These are phyloP conservation scores for Ptilorrhoa leucosticta DNA, from an alignment of 2,113 vertebrate species.

Conservation along the genomic window DNA sequence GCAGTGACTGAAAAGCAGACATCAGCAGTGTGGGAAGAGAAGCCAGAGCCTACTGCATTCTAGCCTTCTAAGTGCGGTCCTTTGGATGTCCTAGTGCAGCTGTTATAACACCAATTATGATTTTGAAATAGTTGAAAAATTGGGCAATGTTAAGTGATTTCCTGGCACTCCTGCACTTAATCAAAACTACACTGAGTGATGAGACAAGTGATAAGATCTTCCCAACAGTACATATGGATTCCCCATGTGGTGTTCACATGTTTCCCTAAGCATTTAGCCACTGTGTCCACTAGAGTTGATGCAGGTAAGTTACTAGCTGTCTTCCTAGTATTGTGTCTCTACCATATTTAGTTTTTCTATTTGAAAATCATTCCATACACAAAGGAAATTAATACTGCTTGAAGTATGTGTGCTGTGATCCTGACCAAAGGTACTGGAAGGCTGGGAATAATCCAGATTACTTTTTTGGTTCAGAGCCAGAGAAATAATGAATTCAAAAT, in stretches of 20 bases:
- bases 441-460: not conserved
- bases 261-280: not conserved
- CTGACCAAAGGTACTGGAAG: not conserved
- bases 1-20: not conserved
- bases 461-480: not conserved
- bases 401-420: not conserved
- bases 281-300: not conserved
- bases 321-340: not conserved
- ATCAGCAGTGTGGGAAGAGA: not conserved
- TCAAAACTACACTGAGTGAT: not conserved
- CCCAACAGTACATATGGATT: accelerated
- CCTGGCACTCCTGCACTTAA: not conserved
- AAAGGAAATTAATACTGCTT: not conserved
- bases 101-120: not conserved
- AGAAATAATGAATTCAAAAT: not conserved
- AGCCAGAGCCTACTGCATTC: not conserved
- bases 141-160: not conserved
- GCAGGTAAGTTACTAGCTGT: not conserved
- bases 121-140: not conserved
- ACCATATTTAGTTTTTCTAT: not conserved
- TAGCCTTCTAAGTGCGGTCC: not conserved
- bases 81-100: not conserved
- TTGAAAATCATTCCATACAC: not conserved
- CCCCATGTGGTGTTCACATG: accelerated
- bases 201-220: not conserved